Evolutionary conservation across 2,888 invertebrate genomes (phyloP).

Genomic region (Volucella inflata): DNA sequence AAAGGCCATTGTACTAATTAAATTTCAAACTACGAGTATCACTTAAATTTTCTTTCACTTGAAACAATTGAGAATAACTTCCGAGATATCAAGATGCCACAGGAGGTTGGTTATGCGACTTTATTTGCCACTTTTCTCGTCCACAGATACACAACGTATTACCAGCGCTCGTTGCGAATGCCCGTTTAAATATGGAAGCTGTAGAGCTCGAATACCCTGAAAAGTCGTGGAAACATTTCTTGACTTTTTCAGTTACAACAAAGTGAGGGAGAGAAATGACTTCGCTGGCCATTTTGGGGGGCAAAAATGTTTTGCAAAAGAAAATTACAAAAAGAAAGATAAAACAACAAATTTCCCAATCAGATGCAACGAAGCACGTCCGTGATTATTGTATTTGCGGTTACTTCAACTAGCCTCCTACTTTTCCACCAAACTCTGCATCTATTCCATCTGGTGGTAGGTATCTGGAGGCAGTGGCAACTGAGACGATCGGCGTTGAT

Average conservation of each 20-base stretch:
- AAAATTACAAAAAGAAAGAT: constrained; percentile 5
- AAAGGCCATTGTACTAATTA: constrained; percentile 19
- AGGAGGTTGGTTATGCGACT: constrained; percentile 46
- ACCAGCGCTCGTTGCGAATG: constrained; percentile 62
- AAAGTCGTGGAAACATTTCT: constrained; percentile 35
- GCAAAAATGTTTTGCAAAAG: constrained; percentile 26
- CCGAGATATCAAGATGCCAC: constrained; percentile 9
- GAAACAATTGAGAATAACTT: constrained; percentile 49
- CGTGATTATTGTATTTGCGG: constrained; percentile 26
- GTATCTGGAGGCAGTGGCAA: constrained; percentile 3
- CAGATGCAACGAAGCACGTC: constrained; percentile 59
- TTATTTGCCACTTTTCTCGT: constrained; percentile 54
- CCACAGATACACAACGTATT: constrained; percentile 70
- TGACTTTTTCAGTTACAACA: constrained; percentile 20
- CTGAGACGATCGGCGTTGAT: constrained; percentile 32
- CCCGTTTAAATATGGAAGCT: constrained; percentile 73
- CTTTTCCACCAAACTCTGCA: constrained; percentile 11
- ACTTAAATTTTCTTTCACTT: constrained; percentile 23
- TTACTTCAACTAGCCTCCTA: constrained; percentile 21
- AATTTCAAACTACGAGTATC: constrained; percentile 12
- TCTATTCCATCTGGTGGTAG: constrained; percentile 1
- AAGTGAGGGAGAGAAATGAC: constrained; percentile 63
- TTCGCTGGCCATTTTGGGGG: constrained; percentile 33
- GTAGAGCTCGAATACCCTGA: constrained; percentile 39
- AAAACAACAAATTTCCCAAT: constrained; percentile 44